Evolutionary conservation across 35 echinoderm and acorn worm genomes (phyloP).

Genomic region (Lytechinus pictus): DNA sequence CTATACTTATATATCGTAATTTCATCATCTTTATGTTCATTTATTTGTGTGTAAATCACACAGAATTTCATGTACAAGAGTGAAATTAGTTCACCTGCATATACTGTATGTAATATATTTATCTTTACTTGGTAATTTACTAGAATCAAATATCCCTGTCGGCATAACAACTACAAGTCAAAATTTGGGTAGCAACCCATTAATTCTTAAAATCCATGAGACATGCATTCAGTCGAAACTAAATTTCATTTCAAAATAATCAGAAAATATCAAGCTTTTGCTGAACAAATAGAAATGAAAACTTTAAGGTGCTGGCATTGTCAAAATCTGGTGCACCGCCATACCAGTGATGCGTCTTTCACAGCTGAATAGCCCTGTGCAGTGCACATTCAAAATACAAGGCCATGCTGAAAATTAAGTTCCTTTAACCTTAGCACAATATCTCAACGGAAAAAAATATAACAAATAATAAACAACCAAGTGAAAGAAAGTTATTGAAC

Average conservation of each 20-base stretch:
- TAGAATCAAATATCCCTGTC: not conserved
- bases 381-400: not conserved
- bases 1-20: too few relatives aligned
- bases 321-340: not conserved
- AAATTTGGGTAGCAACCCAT: not conserved
- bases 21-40: not conserved
- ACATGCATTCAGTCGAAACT: not conserved
- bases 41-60: not conserved
- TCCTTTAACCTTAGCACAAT: not conserved
- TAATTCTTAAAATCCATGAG: not conserved
- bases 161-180: not conserved
- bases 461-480: too few relatives aligned
- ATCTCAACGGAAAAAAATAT: too few relatives aligned
- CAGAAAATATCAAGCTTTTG: not conserved
- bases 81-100: not conserved
- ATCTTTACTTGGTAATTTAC: not conserved
- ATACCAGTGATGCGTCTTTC: not conserved
- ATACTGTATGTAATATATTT: not conserved
- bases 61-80: not conserved
- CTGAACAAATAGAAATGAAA: not conserved
- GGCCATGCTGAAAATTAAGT: not conserved
- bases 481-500: too few relatives aligned
- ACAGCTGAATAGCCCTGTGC: not conserved
- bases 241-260: not conserved
- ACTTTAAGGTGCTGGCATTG: not conserved